These are phyloP conservation scores for Nomada fucata DNA, from an alignment of 2,888 invertebrate species.

Conservation along the genomic window DNA sequence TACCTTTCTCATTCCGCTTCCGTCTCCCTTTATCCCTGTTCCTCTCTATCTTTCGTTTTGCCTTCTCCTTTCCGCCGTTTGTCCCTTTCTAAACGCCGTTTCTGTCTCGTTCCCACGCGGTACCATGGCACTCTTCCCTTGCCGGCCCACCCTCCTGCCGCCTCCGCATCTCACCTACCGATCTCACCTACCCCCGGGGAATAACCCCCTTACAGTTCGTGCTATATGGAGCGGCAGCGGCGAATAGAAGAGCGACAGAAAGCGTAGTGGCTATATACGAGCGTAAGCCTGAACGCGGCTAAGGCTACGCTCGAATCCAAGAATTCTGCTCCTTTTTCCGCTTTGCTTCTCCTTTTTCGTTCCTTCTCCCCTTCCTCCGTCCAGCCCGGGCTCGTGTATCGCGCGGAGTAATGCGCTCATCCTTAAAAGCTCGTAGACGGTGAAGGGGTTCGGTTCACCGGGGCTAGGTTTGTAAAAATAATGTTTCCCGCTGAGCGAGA, in stretches of 20 bases:
- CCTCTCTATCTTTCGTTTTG: conserved; percentile 40
- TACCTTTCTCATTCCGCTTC: conserved; percentile 50
- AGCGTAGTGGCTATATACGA: conserved; percentile 60
- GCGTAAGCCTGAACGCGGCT: conserved; percentile 44
- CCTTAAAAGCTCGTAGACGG: conserved; percentile 26
- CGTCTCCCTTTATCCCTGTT: conserved; percentile 37
- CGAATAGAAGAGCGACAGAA: conserved; percentile 63
- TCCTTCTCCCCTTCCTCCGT: background rate
- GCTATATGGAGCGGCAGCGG: conserved; percentile 56
- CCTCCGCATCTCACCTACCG: conserved; percentile 67
- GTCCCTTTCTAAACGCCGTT: conserved; percentile 22
- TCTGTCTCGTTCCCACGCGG: conserved; percentile 12
- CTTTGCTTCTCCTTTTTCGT: conserved; percentile 2
- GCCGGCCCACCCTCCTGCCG: conserved; percentile 57
- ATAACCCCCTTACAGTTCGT: conserved; percentile 74
- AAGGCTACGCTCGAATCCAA: conserved; percentile 56
- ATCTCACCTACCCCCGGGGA: conserved; percentile 74
- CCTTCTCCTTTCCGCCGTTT: conserved; percentile 21
- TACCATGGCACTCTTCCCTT: conserved; percentile 32
- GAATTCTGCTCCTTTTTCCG: conserved; percentile 49
- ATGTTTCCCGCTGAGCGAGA: background rate
- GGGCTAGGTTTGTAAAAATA: conserved; percentile 32
- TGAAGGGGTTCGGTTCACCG: background rate
- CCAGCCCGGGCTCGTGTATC: background rate
- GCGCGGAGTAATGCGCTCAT: conserved; percentile 34